Evolutionary conservation across 92 coral and sea anemone genomes (phyloP).

Genomic region (Hydrozoanthus gracilis): DNA sequence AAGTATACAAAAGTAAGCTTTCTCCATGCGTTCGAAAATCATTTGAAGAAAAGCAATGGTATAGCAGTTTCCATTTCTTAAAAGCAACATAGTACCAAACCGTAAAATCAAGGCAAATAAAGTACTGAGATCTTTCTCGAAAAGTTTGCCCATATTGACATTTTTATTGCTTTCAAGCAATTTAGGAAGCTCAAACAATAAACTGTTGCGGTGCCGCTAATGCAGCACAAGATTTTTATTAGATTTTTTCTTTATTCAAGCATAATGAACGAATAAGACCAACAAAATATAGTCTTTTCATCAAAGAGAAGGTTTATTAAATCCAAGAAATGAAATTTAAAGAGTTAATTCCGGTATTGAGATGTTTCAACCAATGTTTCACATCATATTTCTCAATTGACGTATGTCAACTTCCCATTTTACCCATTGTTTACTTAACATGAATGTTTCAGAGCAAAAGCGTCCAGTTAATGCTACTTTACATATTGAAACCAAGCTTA

Average conservation of each 20-base stretch:
- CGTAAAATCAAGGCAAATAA: background rate
- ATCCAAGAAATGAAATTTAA: background rate
- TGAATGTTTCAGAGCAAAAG: background rate
- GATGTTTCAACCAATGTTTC: background rate
- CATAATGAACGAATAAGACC: background rate
- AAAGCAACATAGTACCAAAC: background rate
- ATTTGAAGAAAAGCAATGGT: background rate
- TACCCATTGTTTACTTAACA: background rate
- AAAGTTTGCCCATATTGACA: background rate
- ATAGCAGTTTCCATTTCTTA: background rate
- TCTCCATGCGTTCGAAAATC: no score
- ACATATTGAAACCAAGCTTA: background rate
- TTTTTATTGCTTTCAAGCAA: conserved; percentile 9
- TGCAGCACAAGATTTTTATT: background rate
- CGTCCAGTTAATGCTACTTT: background rate
- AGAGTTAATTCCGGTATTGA: background rate
- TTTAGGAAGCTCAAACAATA: background rate
- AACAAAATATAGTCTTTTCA: background rate
- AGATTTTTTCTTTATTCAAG: background rate
- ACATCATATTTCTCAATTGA: background rate
- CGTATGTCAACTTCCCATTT: background rate
- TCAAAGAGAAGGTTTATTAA: background rate
- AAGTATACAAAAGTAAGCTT: no score
- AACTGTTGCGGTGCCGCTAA: background rate
- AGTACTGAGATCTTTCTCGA: background rate